phyloP scores from a whole-genome alignment of 1,140 invertebrate genomes.

The Ooceraea biroi region DNA sequence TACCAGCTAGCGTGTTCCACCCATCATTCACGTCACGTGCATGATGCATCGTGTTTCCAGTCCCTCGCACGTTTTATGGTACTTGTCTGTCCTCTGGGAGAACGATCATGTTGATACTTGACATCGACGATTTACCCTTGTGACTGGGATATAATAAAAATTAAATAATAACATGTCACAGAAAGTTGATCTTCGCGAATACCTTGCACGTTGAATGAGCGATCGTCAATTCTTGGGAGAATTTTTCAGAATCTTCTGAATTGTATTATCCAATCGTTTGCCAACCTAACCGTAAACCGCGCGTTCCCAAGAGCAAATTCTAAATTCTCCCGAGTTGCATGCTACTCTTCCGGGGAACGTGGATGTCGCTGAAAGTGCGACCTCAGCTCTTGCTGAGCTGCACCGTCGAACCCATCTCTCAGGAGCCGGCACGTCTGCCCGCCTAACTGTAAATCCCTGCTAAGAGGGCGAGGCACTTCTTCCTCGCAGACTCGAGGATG shows the following conservation, averaged over 20 bases:
- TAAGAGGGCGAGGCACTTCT: slow-evolving; percentile 36
- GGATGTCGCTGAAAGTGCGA: background rate
- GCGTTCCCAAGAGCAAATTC: background rate
- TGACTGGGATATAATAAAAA: too few relatives aligned
- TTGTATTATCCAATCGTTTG: too few relatives aligned
- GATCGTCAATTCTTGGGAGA: background rate
- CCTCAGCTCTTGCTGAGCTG: background rate
- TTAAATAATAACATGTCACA: too few relatives aligned
- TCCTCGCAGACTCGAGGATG: slow-evolving; percentile 34
- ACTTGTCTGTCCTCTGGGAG: too few relatives aligned
- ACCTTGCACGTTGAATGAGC: too few relatives aligned
- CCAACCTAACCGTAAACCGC: background rate
- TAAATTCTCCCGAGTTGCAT: background rate
- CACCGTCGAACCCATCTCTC: slow-evolving; percentile 1
- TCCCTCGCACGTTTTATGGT: background rate
- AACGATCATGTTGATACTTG: background rate
- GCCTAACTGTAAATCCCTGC: slow-evolving; percentile 66
- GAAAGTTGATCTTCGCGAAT: too few relatives aligned
- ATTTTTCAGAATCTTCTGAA: background rate
- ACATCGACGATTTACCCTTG: background rate
- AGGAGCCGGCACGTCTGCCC: background rate
- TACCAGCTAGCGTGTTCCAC: background rate
- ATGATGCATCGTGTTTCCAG: background rate
- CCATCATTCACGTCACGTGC: background rate
- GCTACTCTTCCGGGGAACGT: background rate